Evolutionary conservation across 2,113 vertebrate genomes (phyloP).

Genomic region (Empidonax alnorum): DNA sequence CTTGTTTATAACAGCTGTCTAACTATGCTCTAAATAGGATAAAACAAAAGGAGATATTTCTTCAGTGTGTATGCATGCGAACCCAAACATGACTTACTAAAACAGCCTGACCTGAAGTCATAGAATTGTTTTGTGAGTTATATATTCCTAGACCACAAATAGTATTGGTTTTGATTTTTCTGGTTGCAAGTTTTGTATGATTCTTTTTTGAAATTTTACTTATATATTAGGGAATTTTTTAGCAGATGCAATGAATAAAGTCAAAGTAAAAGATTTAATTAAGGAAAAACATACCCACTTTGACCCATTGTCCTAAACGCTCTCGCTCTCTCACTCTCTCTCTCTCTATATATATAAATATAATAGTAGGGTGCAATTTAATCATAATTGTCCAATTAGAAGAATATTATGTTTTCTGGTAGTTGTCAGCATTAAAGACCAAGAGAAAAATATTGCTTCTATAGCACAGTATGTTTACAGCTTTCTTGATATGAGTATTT

Average conservation of each 20-base stretch:
- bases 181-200: background rate
- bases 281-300: background rate
- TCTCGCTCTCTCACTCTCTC: too few species aligned
- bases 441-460: background rate
- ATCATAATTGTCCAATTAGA: background rate
- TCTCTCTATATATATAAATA: background rate
- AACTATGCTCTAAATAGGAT: background rate
- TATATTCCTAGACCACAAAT: background rate
- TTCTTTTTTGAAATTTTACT: background rate
- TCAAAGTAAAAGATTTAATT: background rate
- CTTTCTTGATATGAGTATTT: background rate
- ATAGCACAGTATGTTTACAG: background rate
- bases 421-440: background rate
- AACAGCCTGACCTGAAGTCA: fast-evolving
- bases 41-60: background rate
- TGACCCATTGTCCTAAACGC: background rate
- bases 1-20: background rate
- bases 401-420: background rate
- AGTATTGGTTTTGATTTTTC: background rate
- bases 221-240: background rate
- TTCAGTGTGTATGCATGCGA: fast-evolving
- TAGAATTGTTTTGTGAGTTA: background rate
- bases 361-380: background rate
- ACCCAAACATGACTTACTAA: background rate
- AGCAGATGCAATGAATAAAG: background rate